phyloP scores from a whole-genome alignment of 2,113 vertebrate species.

The Scolopax mira region DNA sequence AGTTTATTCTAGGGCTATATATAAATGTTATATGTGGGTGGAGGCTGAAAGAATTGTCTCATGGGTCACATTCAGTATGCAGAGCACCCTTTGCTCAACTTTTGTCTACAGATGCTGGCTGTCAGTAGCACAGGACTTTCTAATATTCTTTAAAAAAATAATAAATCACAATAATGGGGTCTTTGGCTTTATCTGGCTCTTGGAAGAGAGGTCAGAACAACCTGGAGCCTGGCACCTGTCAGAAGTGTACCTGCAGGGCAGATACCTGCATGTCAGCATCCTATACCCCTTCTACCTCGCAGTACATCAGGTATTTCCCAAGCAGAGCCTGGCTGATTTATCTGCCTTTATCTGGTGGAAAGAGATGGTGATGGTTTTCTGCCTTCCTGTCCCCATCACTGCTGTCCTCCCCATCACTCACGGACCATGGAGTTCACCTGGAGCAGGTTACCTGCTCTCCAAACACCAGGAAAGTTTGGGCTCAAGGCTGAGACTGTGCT shows the following conservation, averaged over 20 bases:
- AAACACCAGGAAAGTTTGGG: accelerated
- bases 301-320: neutral
- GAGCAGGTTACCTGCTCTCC: neutral
- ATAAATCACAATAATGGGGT: neutral
- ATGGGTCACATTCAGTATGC: conserved; percentile 5
- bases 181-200: neutral
- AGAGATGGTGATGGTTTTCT: neutral
- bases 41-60: neutral
- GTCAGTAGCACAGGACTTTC: neutral
- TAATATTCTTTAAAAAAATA: neutral
- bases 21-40: conserved; percentile 21
- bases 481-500: neutral
- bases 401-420: neutral
- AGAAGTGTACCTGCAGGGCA: neutral
- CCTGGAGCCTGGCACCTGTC: neutral
- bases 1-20: conserved; percentile 47
- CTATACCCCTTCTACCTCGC: neutral
- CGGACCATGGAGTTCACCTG: neutral
- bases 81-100: neutral
- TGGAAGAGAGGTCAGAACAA: neutral
- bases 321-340: neutral
- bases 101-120: neutral
- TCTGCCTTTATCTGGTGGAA: neutral
- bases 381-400: neutral
- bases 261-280: neutral